phyloP scores from a whole-genome alignment of 1,140 invertebrate species.

The Branchinecta lynchi region DNA sequence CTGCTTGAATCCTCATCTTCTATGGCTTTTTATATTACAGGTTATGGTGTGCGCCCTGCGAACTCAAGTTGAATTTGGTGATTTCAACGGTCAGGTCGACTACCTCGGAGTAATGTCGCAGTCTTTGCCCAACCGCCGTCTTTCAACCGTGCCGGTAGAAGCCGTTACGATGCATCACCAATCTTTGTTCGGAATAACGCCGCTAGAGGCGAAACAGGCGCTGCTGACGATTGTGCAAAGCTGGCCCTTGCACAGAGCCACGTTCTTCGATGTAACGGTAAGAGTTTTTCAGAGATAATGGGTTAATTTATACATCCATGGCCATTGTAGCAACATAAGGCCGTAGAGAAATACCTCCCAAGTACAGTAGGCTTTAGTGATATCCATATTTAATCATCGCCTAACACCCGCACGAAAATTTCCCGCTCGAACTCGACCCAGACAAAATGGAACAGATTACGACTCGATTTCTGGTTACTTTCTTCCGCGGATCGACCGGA shows the following conservation, averaged over 20 bases:
- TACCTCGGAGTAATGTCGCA: slow-evolving; percentile 57
- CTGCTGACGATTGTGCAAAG: slow-evolving; percentile 85
- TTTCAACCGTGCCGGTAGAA: slow-evolving; percentile 52
- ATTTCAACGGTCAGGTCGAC: slow-evolving; percentile 54
- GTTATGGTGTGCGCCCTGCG: slow-evolving; percentile 86
- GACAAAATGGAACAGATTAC: too few species aligned
- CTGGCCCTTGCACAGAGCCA: slow-evolving; percentile 80
- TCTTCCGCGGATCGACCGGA: too few species aligned
- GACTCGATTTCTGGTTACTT: too few species aligned
- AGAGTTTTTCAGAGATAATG: slow-evolving; percentile 24
- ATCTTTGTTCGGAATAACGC: slow-evolving; percentile 63
- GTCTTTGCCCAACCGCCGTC: slow-evolving; percentile 63
- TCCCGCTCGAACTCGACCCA: too few species aligned
- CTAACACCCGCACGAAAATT: too few species aligned
- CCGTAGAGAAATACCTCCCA: too few species aligned
- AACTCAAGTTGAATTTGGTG: slow-evolving; percentile 77
- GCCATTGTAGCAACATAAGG: too few species aligned
- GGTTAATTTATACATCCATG: too few species aligned
- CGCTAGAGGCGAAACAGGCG: slow-evolving; percentile 70
- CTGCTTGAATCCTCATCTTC: too few species aligned
- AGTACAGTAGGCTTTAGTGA: too few species aligned
- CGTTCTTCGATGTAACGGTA: slow-evolving; percentile 86
- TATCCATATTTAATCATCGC: too few species aligned
- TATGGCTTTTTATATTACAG: slow-evolving; percentile 36
- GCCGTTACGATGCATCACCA: slow-evolving; percentile 74